Evolutionary conservation across 2,113 vertebrate species (phyloP).

Genomic region (Myiozetetes cayanensis): DNA sequence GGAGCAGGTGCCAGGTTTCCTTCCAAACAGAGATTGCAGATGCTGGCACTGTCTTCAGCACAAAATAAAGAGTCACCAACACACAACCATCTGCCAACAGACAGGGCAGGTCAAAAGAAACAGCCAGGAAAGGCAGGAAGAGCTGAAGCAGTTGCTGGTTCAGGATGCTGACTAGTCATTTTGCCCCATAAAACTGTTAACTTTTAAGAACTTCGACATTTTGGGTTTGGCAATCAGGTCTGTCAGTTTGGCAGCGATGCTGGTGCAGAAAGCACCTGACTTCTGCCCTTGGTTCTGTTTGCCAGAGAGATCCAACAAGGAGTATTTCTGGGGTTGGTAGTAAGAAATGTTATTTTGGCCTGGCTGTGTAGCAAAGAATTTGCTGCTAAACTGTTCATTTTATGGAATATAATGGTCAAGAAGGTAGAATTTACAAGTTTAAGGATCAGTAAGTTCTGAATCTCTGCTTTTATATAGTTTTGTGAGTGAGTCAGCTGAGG

Average conservation of each 20-base stretch:
- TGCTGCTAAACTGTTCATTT: neutral
- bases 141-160: neutral
- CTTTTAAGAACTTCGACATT: neutral
- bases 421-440: neutral
- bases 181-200: neutral
- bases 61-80: neutral
- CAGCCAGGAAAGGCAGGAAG: neutral
- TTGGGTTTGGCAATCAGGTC: neutral
- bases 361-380: neutral
- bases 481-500: neutral
- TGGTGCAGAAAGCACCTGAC: neutral
- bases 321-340: neutral
- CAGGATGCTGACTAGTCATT: neutral
- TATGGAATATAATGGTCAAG: neutral
- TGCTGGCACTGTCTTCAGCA: neutral
- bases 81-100: neutral
- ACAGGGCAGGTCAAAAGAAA: neutral
- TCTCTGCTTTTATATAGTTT: neutral
- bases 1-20: neutral
- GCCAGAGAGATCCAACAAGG: neutral
- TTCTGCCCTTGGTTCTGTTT: neutral
- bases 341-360: neutral
- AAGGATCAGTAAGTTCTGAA: neutral
- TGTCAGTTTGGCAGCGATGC: neutral
- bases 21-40: neutral